Evolutionary conservation across 2,113 vertebrate species (phyloP), one percentile per base, ranked within the genome.

Genomic region (Xerus inauris): DNA sequence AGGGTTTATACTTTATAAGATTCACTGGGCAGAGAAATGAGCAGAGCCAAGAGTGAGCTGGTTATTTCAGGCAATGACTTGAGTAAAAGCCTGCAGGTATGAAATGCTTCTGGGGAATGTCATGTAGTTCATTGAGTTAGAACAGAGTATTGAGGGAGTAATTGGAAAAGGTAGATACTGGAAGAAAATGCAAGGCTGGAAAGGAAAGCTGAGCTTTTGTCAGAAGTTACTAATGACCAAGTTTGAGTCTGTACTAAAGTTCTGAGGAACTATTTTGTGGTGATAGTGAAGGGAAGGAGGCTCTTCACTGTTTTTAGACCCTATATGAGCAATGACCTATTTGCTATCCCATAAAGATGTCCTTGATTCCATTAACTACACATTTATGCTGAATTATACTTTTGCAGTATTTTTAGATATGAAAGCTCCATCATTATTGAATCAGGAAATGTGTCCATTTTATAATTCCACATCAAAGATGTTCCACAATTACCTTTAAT

Each of bases 401-500:
- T 96, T 72, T 84, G 85, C 17, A 75, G 26, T 83, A 92, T 87
- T 97, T 96, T 96, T 90, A 85, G 72, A 73, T 76, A 77, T 71
- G 72, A 94, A 95, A 82, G 30, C 24, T 91, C 6, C 28, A 77
- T 77, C 24, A 62, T 92, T 96, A 97, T 81, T 93, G n/a, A 84
- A 93, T 95, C 72, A 96, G 38, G n/a, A 91, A 94, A 73, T 82
- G 8, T 92, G 59, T 77, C 32, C 22, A 45, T 82, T 94, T 84
- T 90, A 77, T 90, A 94, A 97, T 89, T 95, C 42, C 67, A 91
- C 47, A 88, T 87, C 47, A 95, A 89, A 94, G 88, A 65, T 94
- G 75, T 89, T 79, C 65, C 0, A 40, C 71, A 95, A 94, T 95
- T 82, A 89, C 35, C 73, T 54, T 95, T 91, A 97, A 93, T 94